Base-by-base conservation (phyloP, 2,888 invertebrate genomes). In the Brassicogethes aeneus region DNA sequence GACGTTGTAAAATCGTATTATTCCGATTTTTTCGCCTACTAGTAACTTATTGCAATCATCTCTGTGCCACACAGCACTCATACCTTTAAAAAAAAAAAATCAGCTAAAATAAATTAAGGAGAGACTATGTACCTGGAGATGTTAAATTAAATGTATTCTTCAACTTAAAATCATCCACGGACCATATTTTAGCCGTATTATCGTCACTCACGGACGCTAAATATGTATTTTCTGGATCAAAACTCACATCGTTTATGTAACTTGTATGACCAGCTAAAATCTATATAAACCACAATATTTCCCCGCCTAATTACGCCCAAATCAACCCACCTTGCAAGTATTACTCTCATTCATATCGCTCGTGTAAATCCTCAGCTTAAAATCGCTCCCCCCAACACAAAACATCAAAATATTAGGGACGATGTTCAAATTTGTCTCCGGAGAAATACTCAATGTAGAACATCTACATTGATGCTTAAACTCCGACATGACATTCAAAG, bases 151-250 rank as follows among this genome's bases (percentile, higher is more conserved):
- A 80, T 29, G 75, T 75, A 3, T 74, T 70, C 15, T 74, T 62
- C 51, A 73, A 72, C 48, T 72, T 70, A 43, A 69, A 71, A 17
- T 73, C 70, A 5, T 70, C 68, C 2, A 71, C 60, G 17, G 67
- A 65, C 85, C 85, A 86, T 16, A 87, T 66, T 54, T 77, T 75
- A 54, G 83, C 84, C 0, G 82, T 80, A 48, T 80, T 77, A 62
- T 87, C 86, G 66, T 87, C 86, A 50, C 85, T 80, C 1, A 79
- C 80, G n/a, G 84, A 84, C 12, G 82, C 85, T 38, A 87, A 61
- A 50, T 75, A 72, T 41, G 75, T 75, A 16, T 83, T 83, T 41
- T 79, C 78, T 10, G 79, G 74, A 55, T 85, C 82, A 71, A 79
- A 86, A 7, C 76, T 71, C 14, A 85, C 61, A 46, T 77, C 75